phyloP scores from a whole-genome alignment of 1,140 invertebrate species.

The Amyelois transitella region DNA sequence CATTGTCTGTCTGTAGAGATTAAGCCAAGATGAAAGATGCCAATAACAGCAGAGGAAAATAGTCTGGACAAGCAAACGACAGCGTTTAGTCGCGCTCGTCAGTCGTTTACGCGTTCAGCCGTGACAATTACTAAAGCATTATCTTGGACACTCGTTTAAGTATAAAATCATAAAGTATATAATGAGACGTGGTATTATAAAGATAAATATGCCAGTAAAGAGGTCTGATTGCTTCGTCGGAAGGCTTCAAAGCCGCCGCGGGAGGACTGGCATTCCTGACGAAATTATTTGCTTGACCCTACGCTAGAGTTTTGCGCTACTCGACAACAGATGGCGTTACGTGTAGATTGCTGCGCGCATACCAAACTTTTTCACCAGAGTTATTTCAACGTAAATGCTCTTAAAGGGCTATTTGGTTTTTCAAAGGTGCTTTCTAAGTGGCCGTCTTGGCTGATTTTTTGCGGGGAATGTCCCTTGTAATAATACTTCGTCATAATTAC shows the following conservation, averaged over 20 bases:
- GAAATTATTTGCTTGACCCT: conserved; percentile 58
- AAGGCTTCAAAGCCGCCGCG: conserved; percentile 67
- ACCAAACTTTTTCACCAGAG: conserved; percentile 48
- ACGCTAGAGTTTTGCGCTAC: conserved; percentile 41
- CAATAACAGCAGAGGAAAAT: not conserved
- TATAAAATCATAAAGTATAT: conserved; percentile 71
- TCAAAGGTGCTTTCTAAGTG: conserved; percentile 68
- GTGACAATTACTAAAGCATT: conserved; percentile 58
- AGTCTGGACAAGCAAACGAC: not conserved
- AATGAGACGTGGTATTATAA: conserved; percentile 71
- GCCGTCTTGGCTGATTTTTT: conserved; percentile 47
- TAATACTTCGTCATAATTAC: conserved; percentile 58
- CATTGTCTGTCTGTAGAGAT: not conserved
- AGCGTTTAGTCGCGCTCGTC: conserved; percentile 16
- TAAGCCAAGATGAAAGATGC: not conserved
- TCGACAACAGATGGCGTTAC: conserved; percentile 65
- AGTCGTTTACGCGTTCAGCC: conserved; percentile 31
- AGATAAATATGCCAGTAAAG: conserved; percentile 71
- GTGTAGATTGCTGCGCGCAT: conserved; percentile 53
- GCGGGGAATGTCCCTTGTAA: conserved; percentile 48
- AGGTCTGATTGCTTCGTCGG: conserved; percentile 71
- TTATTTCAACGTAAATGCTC: conserved; percentile 62
- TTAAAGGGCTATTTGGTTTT: conserved; percentile 68
- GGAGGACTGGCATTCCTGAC: conserved; percentile 48
- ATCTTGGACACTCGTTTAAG: conserved; percentile 50